Evolutionary conservation across 1,140 invertebrate species (phyloP), one percentile per base, ranked within the genome.

Genomic region (Plodia interpunctella): DNA sequence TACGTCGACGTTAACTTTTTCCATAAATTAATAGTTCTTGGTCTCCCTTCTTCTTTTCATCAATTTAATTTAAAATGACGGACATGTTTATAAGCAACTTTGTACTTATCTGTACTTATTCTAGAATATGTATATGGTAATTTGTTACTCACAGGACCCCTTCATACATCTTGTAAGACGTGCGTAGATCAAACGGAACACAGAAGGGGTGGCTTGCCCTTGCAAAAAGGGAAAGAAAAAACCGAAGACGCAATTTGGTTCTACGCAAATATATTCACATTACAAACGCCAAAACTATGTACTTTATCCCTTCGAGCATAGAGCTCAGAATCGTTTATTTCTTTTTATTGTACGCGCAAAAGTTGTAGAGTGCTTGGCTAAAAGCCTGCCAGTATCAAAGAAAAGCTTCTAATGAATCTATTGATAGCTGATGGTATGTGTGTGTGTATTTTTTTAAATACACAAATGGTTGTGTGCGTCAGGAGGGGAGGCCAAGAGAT

Each of bases 371-470:
- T 70, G 55, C 59, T 55, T 71, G 69, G 79, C 80, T 86, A 85
- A 88, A 87, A 87, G 83, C 83, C 68, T 70, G 70, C 78, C 66
- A 67, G 76, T 80, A 76, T 88, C 82, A 88, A 87, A 88, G 85
- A 88, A 88, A 87, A 83, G 77, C 79, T 70, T 88, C 83, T 88
- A 87, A 88, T 87, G 85, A 88, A 78, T 84, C 76, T 87, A 88
- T 88, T 85, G 83, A 83, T 88, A 83, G 80, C 78, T 78, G 59
- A 64, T 68, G 56, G 61, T 81, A 63, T 78, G 70, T 84, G 76
- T 83, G 74, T 76, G 65, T 64, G 65, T 80, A 80, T 83, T 86
- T 88, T 85, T 84, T 76, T 81, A 75, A 76, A 77, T 74, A 76
- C 65, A 70, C 71, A 74, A 72, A 72, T 66, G 60, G 49, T 44